Evolutionary conservation across 2,113 vertebrate species (phyloP), one percentile per base, ranked within the genome.

Genomic region (Halichoerus grypus): DNA sequence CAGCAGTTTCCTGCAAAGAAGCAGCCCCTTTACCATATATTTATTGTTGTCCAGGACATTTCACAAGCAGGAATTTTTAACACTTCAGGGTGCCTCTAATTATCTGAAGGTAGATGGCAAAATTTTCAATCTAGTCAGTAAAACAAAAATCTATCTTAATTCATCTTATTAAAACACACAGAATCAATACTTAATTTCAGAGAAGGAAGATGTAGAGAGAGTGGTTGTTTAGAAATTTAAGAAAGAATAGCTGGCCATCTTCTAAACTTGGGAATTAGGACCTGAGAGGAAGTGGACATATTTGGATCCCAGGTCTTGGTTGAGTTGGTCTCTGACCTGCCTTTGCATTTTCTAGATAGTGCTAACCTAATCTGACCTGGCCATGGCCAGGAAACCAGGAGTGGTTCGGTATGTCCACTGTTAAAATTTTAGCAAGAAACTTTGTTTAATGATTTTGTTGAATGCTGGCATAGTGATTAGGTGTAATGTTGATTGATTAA

Each of bases 1-100:
- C 36, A 89, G 55, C 31, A 42, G 36, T 61, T 85, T 92, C 79
- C 91, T 92, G 65, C 80, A 90, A 63, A 42, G 77, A 97, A 94
- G 79, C 16, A 31, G 16, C 21, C 28, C 12, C 26, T 11, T 39
- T 19, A 63, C 84, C 72, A 53, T 77, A 82, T 95, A 72, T 63
- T 86, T 77, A 76, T 57, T 89, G 42, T 88, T 69, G 51, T 33
- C 26, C 55, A 61, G 79, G 89, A 55, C 18, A 77, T 71, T 61
- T 55, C 79, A 85, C 16, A 76, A 51, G 51, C 14, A 55, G 72
- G 85, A 69, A 92, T 13, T 77, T 95, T 67, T 85, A 85, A 69
- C 53, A 16, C 65, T 88, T 15, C 14, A 14, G 55, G 21, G 7
- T 46, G 7, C 49, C 26, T 88, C 61, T 83, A 77, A 82, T 96